Evolutionary conservation across 2,113 vertebrate species (phyloP).

Genomic region (Limnothrissa miodon): DNA sequence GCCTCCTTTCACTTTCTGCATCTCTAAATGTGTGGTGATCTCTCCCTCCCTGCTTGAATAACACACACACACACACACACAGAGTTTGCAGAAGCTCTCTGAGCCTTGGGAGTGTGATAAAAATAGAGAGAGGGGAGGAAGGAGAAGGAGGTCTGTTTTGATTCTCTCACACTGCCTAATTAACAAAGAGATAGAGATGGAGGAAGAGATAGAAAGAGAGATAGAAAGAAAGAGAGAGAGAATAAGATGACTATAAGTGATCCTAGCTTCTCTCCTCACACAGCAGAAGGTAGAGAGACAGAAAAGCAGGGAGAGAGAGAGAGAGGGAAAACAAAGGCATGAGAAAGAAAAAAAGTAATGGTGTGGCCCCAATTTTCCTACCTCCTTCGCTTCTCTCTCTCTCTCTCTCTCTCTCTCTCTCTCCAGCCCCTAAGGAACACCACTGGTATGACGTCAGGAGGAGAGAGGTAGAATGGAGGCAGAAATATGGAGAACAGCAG

Average conservation of each 20-base stretch:
- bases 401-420: background rate
- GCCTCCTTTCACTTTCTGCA: slow-evolving; percentile 15
- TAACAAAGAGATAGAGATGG: slow-evolving; percentile 9
- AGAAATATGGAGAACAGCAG: background rate
- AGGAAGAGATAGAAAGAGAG: background rate
- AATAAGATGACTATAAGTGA: background rate
- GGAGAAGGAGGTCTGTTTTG: slow-evolving; percentile 26
- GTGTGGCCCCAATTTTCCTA: background rate
- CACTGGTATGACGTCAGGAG: background rate
- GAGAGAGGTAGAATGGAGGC: background rate
- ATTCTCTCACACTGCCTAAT: background rate
- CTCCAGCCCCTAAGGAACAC: background rate
- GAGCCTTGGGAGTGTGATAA: background rate
- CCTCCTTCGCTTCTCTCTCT: no score
- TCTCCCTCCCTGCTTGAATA: no score
- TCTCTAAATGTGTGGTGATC: no score
- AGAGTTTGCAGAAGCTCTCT: background rate
- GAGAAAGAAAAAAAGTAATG: no score
- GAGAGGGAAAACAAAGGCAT: background rate
- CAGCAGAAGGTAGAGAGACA: background rate
- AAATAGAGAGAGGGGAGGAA: background rate
- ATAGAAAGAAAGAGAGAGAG: background rate
- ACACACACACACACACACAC: background rate
- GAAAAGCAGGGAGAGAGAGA: background rate
- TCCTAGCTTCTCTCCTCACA: background rate